Conservation (phyloP, 1,140 invertebrate genomes). For the Harlomillsia oculata region DNA sequence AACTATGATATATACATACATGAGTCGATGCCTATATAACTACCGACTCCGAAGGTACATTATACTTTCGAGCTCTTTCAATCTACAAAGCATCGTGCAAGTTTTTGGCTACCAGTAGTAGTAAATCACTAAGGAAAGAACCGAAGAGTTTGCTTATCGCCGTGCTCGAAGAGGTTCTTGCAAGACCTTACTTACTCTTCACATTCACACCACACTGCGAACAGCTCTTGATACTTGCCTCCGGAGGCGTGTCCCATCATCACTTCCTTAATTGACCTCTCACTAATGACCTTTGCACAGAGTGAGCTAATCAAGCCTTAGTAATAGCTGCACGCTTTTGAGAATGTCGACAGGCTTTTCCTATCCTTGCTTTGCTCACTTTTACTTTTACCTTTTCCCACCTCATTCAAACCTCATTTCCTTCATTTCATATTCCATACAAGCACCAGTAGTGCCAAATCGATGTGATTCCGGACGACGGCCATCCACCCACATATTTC, state of each 20-base stretch:
- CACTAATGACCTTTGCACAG: constrained; percentile 19
- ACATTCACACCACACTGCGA: too few species aligned
- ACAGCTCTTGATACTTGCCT: too few species aligned
- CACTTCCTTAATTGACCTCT: constrained; percentile 31
- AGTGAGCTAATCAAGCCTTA: constrained; percentile 21
- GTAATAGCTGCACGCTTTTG: not conserved
- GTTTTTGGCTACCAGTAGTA: too few species aligned
- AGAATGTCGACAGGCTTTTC: not conserved
- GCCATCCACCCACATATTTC: constrained; percentile 14
- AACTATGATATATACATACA: too few species aligned
- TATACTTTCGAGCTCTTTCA: too few species aligned
- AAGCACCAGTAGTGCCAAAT: constrained; percentile 7
- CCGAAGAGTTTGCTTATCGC: too few species aligned
- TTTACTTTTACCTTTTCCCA: constrained; percentile 12
- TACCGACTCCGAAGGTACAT: too few species aligned
- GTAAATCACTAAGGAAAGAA: too few species aligned
- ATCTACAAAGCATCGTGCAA: too few species aligned
- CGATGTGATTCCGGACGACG: constrained; percentile 12
- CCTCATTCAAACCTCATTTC: constrained; percentile 12
- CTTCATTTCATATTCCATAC: constrained; percentile 22
- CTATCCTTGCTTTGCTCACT: constrained; percentile 6
- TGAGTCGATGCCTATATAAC: too few species aligned
- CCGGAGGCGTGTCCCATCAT: constrained; percentile 24
- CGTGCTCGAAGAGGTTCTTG: too few species aligned
- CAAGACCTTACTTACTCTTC: too few species aligned